Base-by-base conservation (phyloP, 1,140 invertebrate species). In the Philotrypesis tridentata region DNA sequence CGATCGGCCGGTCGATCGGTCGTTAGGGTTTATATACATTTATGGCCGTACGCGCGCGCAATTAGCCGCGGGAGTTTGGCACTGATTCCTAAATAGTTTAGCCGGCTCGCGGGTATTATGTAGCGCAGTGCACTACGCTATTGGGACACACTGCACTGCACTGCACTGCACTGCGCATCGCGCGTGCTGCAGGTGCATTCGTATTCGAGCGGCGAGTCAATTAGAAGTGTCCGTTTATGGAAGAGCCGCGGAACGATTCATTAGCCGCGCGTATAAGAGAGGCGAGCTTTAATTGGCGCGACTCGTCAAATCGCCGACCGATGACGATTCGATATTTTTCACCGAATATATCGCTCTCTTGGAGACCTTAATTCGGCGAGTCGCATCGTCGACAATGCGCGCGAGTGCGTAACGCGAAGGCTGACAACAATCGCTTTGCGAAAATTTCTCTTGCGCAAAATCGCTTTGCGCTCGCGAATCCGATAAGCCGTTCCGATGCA, bases 401-500 rank as follows among this genome's bases (percentile, higher is more conserved):
- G n/a, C n/a, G n/a, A n/a, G n/a, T n/a, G n/a, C n/a, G n/a, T n/a
- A n/a, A n/a, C n/a, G n/a, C n/a, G n/a, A n/a, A n/a, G n/a, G n/a
- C n/a, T n/a, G n/a, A n/a, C n/a, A n/a, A n/a, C n/a, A n/a, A n/a
- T n/a, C n/a, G n/a, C n/a, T n/a, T n/a, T n/a, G n/a, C n/a, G n/a
- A n/a, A n/a, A n/a, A n/a, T n/a, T n/a, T n/a, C n/a, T n/a, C n/a
- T n/a, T n/a, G n/a, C n/a, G n/a, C n/a, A n/a, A n/a, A n/a, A n/a
- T n/a, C n/a, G n/a, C n/a, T n/a, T 61, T 9, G 75, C 70, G 31
- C n/a, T 87, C 86, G 86, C 86, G 86, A 84, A 87, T 86, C 87
- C 85, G 86, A 87, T 87, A 87, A 87, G 85, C 81, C 31, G 40
- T 23, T 71, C 76, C 75, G 40, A 23, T 65, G 40, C 25, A 67